phyloP scores from a whole-genome alignment of 1,140 invertebrate species.

The Leptopilina clavipes region DNA sequence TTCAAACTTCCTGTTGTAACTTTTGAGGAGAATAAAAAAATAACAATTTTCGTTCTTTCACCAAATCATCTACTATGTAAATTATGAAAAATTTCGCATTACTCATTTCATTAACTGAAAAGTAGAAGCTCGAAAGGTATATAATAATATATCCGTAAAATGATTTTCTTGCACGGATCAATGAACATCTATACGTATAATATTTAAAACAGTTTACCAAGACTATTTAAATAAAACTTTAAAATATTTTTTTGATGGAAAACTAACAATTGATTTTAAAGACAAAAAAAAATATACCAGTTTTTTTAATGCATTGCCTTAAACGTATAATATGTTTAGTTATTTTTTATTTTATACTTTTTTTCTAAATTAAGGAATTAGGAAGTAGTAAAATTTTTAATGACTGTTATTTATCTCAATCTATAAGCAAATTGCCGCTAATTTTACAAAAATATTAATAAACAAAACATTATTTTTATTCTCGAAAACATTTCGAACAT shows the following conservation, averaged over 20 bases:
- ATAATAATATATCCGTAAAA: conserved; percentile 7
- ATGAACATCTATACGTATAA: background rate
- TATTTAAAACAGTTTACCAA: background rate
- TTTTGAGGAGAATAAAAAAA: background rate
- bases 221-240: background rate
- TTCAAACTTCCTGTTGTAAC: conserved; percentile 2
- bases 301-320: too few species aligned
- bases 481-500: too few species aligned
- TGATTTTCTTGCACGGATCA: conserved; percentile 10
- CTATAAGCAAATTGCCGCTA: background rate
- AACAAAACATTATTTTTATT: too few species aligned
- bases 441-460: background rate
- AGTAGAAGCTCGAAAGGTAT: background rate
- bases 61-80: background rate
- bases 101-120: background rate
- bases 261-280: background rate
- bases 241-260: background rate
- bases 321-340: background rate
- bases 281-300: background rate
- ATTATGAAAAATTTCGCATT: background rate
- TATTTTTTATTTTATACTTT: background rate
- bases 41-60: background rate
- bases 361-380: background rate
- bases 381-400: background rate
- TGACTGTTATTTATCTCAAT: background rate